Conservation (phyloP, 2,797 vertebrate genomes). For the Chelmon rostratus region DNA sequence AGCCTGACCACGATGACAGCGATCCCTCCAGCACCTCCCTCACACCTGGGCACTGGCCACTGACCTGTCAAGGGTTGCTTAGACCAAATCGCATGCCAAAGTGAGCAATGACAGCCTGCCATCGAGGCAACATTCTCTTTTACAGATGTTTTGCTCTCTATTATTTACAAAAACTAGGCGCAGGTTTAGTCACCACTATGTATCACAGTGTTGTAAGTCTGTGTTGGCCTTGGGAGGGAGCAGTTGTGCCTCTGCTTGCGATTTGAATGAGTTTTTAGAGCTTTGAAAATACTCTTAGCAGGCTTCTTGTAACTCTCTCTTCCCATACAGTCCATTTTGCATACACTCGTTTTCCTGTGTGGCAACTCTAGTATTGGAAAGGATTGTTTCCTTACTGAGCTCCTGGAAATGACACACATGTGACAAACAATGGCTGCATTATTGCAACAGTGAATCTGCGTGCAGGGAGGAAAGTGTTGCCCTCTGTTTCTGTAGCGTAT, state of each 20-base stretch:
- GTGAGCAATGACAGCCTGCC: conserved; percentile 13
- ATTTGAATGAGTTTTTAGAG: conserved; percentile 19
- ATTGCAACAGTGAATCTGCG: conserved; percentile 26
- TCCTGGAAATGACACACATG: conserved; percentile 46
- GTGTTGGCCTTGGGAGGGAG: neutral
- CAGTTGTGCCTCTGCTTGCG: conserved; percentile 18
- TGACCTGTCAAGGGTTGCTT: conserved; percentile 1
- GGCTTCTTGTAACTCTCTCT: conserved; percentile 28
- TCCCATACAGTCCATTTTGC: conserved; percentile 4
- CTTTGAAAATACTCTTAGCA: conserved; percentile 21
- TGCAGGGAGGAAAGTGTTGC: conserved; percentile 7
- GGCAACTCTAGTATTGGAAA: conserved; percentile 24
- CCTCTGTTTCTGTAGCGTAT: conserved; percentile 15
- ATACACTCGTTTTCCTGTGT: conserved; percentile 44
- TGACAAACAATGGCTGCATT: conserved; percentile 67
- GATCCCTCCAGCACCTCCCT: conserved; percentile 22
- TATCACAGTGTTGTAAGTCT: conserved; percentile 23
- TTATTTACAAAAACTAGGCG: neutral
- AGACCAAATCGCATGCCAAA: conserved; percentile 5
- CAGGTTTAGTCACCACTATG: neutral
- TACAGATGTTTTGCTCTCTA: conserved; percentile 6
- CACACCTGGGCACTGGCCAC: conserved; percentile 50
- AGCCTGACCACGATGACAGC: conserved; percentile 61
- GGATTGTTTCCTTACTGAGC: conserved; percentile 55
- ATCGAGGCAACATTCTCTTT: neutral